Percentiles rank a stretch among this genome's conserved stretches.
Conservation (phyloP, 2,797 vertebrate genomes). For the Nasua narica region DNA sequence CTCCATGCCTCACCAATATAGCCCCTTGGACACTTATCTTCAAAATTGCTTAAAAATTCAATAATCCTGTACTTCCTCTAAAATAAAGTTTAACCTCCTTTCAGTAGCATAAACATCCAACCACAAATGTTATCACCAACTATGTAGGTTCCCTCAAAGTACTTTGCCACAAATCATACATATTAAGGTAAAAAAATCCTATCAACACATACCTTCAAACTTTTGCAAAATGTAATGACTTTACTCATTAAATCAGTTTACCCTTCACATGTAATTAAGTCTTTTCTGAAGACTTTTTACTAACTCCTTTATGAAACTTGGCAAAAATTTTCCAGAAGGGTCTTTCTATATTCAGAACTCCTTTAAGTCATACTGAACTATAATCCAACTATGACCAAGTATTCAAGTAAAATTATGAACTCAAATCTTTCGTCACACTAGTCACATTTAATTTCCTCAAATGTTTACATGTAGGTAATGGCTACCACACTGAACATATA, state of each 20-base stretch:
- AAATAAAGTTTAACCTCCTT: background rate
- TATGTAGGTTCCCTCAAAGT: background rate
- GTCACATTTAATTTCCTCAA: background rate
- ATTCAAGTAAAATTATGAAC: background rate
- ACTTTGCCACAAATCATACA: background rate
- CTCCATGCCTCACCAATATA: background rate
- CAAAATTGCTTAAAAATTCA: background rate
- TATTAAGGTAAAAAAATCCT: background rate
- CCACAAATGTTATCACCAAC: background rate
- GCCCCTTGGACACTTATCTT: background rate
- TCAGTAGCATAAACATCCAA: background rate
- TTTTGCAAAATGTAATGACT: background rate
- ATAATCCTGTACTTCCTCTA: background rate
- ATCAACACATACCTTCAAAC: background rate
- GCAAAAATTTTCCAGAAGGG: background rate
- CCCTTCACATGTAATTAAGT: background rate
- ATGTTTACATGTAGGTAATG: background rate
- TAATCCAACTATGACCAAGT: background rate
- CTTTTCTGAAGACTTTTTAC: background rate
- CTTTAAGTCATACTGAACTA: background rate
- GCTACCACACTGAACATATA: background rate
- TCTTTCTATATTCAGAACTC: background rate
- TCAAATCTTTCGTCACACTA: background rate
- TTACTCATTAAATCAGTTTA: background rate
- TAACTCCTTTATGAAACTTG: background rate